phyloP scores from a whole-genome alignment of 2,888 invertebrate genomes.

The Chymomyza procnemis region DNA sequence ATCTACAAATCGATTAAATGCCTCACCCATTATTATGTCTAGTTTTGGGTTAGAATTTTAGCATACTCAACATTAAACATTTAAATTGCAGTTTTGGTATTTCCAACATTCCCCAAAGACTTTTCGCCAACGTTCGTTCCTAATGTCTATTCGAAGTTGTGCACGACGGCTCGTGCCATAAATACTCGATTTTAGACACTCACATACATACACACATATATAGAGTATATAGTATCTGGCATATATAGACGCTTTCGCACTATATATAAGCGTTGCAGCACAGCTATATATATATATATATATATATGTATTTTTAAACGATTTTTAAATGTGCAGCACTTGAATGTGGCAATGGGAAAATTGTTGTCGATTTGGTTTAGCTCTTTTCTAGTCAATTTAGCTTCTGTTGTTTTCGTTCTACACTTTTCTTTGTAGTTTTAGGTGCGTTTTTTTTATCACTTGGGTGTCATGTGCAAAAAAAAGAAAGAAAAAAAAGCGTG shows the following conservation, averaged over 20 bases:
- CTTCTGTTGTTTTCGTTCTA: background rate
- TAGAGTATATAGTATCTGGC: no score
- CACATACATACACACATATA: no score
- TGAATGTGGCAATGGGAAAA: background rate
- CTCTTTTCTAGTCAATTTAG: background rate
- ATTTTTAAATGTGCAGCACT: conserved; percentile 2
- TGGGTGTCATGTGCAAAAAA: background rate
- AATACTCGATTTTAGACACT: background rate
- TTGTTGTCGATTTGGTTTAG: background rate
- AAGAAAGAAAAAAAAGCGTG: background rate
- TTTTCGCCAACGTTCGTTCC: background rate
- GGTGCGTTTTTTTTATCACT: no score
- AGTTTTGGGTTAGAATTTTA: background rate
- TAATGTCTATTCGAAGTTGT: background rate
- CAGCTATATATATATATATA: background rate
- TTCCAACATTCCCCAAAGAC: background rate
- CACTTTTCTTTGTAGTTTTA: background rate
- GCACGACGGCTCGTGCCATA: background rate
- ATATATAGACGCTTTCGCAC: no score
- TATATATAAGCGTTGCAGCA: background rate
- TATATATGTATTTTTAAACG: conserved; percentile 4
- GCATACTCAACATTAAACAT: background rate
- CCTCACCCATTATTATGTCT: background rate
- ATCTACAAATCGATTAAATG: background rate
- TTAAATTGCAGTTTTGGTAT: background rate